Evolutionary conservation across 2,113 vertebrate genomes (phyloP).

Genomic region (Crocuta crocuta): DNA sequence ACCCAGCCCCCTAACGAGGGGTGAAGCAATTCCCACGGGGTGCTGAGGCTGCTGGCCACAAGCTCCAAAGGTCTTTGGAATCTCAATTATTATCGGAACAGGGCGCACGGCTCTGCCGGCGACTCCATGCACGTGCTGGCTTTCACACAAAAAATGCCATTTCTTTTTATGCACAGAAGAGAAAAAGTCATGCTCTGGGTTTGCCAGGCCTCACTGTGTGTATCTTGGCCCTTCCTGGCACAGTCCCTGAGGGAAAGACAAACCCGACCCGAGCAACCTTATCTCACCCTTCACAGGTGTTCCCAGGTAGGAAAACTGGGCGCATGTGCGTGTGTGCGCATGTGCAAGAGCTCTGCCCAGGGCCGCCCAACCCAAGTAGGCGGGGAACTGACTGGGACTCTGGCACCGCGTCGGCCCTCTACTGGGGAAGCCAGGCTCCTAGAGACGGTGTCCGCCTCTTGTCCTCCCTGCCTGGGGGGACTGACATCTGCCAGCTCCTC

Average conservation of each 20-base stretch:
- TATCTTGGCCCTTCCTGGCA: background rate
- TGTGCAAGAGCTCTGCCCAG: background rate
- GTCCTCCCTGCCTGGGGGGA: background rate
- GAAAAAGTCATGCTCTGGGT: background rate
- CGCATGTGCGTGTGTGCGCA: fast-evolving
- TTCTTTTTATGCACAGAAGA: background rate
- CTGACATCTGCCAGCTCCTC: background rate
- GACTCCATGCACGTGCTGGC: background rate
- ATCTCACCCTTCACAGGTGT: slow-evolving; percentile 4
- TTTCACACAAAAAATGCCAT: background rate
- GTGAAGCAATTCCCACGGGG: background rate
- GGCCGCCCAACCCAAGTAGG: background rate
- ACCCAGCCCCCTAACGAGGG: background rate
- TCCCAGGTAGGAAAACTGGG: background rate
- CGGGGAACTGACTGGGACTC: background rate
- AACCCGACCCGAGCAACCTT: background rate
- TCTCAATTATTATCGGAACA: background rate
- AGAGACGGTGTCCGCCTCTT: too few relatives aligned
- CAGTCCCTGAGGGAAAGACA: background rate
- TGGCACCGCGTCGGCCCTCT: background rate
- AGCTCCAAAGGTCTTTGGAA: background rate
- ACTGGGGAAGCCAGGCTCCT: background rate
- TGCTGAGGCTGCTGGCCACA: background rate
- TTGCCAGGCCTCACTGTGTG: background rate
- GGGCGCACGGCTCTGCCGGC: background rate